Percentiles rank a stretch among this genome's conserved stretches.
phyloP scores from a whole-genome alignment of 1,140 invertebrate genomes.

The Caenorhabditis briggsae region DNA sequence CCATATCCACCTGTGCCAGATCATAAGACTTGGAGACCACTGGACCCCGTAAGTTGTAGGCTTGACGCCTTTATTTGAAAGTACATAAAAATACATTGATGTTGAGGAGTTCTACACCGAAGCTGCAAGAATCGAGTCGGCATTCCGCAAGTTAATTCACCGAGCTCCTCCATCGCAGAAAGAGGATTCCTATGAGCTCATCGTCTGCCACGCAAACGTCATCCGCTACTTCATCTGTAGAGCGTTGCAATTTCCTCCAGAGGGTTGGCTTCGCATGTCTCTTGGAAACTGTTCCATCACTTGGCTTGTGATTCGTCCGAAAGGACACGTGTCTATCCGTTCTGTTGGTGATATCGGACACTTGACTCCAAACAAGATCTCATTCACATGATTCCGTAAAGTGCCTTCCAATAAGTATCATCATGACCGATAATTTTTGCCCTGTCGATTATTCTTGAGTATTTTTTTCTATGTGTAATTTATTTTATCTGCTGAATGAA shows the following conservation, averaged over 20 bases:
- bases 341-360: slow-evolving; percentile 89
- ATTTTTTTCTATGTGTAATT: neutral
- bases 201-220: slow-evolving; percentile 98
- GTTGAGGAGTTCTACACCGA: slow-evolving; percentile 91
- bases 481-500: neutral
- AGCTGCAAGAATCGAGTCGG: slow-evolving; percentile 95
- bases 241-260: slow-evolving; percentile 94
- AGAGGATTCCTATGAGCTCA: slow-evolving; percentile 88
- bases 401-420: no score
- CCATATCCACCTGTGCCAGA: slow-evolving; percentile 91
- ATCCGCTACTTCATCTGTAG: slow-evolving; percentile 98
- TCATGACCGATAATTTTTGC: no score
- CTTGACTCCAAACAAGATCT: slow-evolving; percentile 85
- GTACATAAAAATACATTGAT: slow-evolving; percentile 47
- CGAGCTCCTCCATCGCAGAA: slow-evolving; percentile 87
- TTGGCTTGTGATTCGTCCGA: slow-evolving; percentile 87
- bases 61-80: no score
- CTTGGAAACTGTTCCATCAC: slow-evolving; percentile 94
- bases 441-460: no score
- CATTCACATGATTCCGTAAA: slow-evolving; percentile 74
- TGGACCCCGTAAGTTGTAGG: neutral
- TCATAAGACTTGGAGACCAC: slow-evolving; percentile 86
- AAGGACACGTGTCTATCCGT: slow-evolving; percentile 87
- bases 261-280: slow-evolving; percentile 93
- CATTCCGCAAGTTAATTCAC: slow-evolving; percentile 93